Base-by-base conservation (phyloP, 2,888 invertebrate genomes). In the Cephus nigrinus region DNA sequence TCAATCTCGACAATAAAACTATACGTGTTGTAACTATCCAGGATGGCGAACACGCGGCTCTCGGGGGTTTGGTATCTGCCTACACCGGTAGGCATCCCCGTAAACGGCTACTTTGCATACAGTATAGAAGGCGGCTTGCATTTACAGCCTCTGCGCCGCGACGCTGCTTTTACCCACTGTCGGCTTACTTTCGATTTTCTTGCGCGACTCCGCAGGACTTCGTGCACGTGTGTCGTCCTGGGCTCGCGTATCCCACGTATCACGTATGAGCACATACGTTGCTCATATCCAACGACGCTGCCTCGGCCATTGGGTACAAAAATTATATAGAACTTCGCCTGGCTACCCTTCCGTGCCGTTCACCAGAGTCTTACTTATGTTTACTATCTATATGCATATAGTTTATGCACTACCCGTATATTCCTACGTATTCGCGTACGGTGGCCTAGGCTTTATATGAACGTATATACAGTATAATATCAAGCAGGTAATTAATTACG, bases 151-250 rank as follows among this genome's bases (percentile, higher is more conserved):
- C 34, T 5, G 73, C 80, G 84, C 36, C 36, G 36, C 84, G 81
- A 82, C 83, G 73, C n/a, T 73, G 68, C 40, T 74, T 78, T 74
- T 78, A 69, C 82, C 80, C 81, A 77, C 82, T 82, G 84, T 83
- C 84, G 87, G 85, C 86, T 84, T 88, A 88, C 88, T 88, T 88
- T 88, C 88, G 86, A 88, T 88, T 88, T 88, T 87, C 88, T 86
- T 85, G 84, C 82, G 82, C 82, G 81, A 75, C 69, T 30, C 69
- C 12, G 11, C 69, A 30, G 69, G 12, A 30, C 30, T 1, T 30
- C 69, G 4, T 40, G 36, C 36, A 40, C 36, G 36, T 40, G 36
- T 40, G 36, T 40, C 36, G 36, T 15, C 36, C 36, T 15, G 36
- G 15, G 12, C 1, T 15, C 36, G 12, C 79, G 76, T 68, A 80